A percentile compares a stretch with the other conserved stretches of the same genome.
Evolutionary conservation across 1,140 invertebrate species (phyloP).

Genomic region (Papilio polyxenes): DNA sequence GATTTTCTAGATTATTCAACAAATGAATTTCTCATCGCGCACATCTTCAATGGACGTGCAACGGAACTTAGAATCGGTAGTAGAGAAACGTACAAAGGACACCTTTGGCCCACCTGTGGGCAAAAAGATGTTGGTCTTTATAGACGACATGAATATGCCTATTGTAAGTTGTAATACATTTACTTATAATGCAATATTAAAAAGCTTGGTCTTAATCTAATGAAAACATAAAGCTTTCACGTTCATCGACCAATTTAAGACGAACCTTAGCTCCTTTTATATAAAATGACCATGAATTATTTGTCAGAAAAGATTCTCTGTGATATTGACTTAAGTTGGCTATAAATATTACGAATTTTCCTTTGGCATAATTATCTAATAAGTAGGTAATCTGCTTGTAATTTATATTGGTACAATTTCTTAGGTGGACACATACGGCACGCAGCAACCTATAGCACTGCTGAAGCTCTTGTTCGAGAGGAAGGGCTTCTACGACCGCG

Average conservation of each 20-base stretch:
- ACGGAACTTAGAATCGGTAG: slow-evolving; percentile 89
- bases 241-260: too few species aligned
- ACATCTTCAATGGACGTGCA: slow-evolving; percentile 95
- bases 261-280: too few species aligned
- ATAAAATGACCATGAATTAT: too few species aligned
- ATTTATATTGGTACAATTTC: slow-evolving; percentile 44
- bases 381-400: not conserved
- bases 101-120: slow-evolving; percentile 92
- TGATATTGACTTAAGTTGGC: too few species aligned
- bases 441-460: slow-evolving; percentile 95
- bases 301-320: too few species aligned
- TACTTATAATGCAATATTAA: not conserved
- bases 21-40: slow-evolving; percentile 94
- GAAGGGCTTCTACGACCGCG: slow-evolving; percentile 92
- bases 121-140: slow-evolving; percentile 92
- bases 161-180: slow-evolving; percentile 81
- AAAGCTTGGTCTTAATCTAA: too few species aligned
- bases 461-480: slow-evolving; percentile 92
- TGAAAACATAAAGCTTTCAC: too few species aligned
- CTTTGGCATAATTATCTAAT: too few species aligned
- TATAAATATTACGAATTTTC: too few species aligned
- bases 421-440: slow-evolving; percentile 89
- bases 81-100: slow-evolving; percentile 94
- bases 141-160: slow-evolving; percentile 97
- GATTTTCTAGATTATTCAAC: slow-evolving; percentile 82